Base-by-base conservation (phyloP, 2,888 invertebrate species). In the Salpingus planirostris region DNA sequence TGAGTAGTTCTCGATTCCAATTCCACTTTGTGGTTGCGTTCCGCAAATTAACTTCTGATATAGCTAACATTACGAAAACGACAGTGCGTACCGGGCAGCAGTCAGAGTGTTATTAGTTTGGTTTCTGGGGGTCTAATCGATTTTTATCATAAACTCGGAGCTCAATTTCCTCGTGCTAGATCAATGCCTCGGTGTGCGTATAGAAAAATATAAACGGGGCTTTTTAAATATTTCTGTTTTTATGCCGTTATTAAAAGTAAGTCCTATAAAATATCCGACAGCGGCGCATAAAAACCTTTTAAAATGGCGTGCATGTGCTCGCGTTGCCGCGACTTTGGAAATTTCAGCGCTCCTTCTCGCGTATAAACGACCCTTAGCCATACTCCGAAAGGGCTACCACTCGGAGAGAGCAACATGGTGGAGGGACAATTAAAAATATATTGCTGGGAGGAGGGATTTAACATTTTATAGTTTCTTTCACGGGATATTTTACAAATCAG, bases 391-490 rank as follows among this genome's bases (percentile, higher is more conserved):
- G 57, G 56, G 52, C 44, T 48, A 18, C n/a, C n/a, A n/a, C 18
- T 18, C 50, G 52, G 43, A 43, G 22, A 47, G 43, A 50, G 43
- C 42, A 41, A 34, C 47, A 52, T 50, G 57, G 54, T 49, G 50
- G 54, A 54, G 53, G 57, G 51, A 57, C 55, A 58, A 60, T 60
- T 60, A 60, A 61, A 60, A 58, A 56, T 55, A 53, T 57, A 55
- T 55, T 50, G 44, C 41, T 41, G 51, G 59, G 56, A 59, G 61
- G 56, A 60, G 60, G 60, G 60, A 59, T 55, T 56, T 55, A 47
- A n/a, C 45, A 50, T 57, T 61, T 57, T 57, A 59, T 58, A 52
- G 58, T 55, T 59, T 56, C 54, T 52, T 54, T 53, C 54, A 45
- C 46, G 42, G 51, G 47, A 55, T 54, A 55, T 55, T 55, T 51